Conservation (phyloP, 2,113 vertebrate genomes). For the Trogon surrucura region DNA sequence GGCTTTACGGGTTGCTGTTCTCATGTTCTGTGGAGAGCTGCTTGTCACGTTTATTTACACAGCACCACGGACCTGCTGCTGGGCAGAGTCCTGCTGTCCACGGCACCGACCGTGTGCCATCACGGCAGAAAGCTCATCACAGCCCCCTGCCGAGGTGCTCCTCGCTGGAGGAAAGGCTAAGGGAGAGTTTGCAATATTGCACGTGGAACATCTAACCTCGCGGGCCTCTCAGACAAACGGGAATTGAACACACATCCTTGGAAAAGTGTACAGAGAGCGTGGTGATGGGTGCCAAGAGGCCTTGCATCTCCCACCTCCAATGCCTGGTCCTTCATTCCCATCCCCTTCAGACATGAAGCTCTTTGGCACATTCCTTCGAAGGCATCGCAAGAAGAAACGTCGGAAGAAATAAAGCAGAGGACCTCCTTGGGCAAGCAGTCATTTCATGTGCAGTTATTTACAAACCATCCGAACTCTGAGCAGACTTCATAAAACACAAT, state of each 20-base stretch:
- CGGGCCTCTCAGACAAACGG: background rate
- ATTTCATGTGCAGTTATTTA: background rate
- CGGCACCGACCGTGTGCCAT: background rate
- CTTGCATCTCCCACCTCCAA: background rate
- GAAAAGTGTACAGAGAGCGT: background rate
- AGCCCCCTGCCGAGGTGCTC: background rate
- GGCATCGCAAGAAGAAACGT: background rate
- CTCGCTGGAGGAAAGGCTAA: background rate
- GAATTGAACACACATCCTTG: background rate
- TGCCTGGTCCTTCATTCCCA: background rate
- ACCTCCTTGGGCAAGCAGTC: background rate
- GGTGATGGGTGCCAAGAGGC: background rate
- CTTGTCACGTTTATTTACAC: background rate
- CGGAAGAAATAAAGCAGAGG: conserved; percentile 6
- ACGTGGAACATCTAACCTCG: background rate
- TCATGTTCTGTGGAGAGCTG: fast-evolving
- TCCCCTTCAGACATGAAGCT: background rate
- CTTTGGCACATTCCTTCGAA: background rate
- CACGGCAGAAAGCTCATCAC: background rate
- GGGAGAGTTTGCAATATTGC: background rate
- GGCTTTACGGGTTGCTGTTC: background rate
- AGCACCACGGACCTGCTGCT: fast-evolving
- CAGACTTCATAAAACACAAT: background rate
- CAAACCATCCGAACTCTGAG: background rate
- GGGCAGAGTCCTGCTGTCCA: background rate